These are phyloP conservation scores for Zaprionus lineosus DNA, from an alignment of 2,888 invertebrate genomes.

Conservation along the genomic window DNA sequence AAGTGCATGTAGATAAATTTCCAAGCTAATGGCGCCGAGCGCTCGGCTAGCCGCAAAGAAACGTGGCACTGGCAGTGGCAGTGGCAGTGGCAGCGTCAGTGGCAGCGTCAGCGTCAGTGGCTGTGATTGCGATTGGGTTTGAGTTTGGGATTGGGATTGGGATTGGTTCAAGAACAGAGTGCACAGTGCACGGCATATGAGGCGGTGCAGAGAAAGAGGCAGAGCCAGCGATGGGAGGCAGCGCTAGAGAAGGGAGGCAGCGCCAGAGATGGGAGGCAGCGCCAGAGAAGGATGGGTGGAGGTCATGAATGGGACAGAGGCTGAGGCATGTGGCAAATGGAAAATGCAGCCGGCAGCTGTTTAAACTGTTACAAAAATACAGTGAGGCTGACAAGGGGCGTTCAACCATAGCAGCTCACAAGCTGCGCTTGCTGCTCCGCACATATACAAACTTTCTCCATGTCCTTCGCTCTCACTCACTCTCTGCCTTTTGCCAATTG, in stretches of 20 bases:
- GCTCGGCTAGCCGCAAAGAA: slow-evolving; percentile 60
- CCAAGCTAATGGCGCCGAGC: slow-evolving; percentile 65
- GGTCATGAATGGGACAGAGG: neutral
- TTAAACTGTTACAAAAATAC: slow-evolving; percentile 57
- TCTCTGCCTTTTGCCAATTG: neutral
- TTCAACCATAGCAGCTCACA: slow-evolving; percentile 14
- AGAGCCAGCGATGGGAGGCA: neutral
- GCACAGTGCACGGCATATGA: neutral
- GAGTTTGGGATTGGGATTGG: neutral
- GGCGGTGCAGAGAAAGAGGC: too few relatives aligned
- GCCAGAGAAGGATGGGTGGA: neutral
- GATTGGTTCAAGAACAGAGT: too few relatives aligned
- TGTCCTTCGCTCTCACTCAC: neutral
- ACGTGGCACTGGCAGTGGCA: slow-evolving; percentile 23
- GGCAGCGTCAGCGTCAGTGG: slow-evolving; percentile 1
- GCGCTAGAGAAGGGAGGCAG: neutral
- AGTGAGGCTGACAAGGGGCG: slow-evolving; percentile 40
- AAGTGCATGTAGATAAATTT: slow-evolving; percentile 77
- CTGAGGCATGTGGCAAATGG: slow-evolving; percentile 1
- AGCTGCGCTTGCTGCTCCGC: too few relatives aligned
- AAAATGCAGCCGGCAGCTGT: slow-evolving; percentile 62
- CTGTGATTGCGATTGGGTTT: slow-evolving; percentile 26
- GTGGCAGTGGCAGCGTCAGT: neutral
- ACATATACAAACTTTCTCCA: too few relatives aligned
- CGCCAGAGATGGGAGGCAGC: neutral